Evolutionary conservation across 1,140 invertebrate species (phyloP).

Genomic region (Temnothorax curvispinosus): DNA sequence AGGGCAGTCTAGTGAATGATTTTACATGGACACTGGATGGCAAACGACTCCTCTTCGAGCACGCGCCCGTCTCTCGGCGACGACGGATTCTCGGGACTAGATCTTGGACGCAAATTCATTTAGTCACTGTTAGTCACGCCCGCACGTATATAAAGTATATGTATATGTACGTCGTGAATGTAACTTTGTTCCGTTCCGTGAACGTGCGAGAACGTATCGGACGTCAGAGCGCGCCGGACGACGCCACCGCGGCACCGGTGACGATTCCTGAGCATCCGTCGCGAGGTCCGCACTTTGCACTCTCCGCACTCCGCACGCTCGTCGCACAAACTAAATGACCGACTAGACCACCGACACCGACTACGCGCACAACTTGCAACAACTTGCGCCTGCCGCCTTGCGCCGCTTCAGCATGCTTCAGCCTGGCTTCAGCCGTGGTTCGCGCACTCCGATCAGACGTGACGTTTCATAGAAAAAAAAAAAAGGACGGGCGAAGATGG

Average conservation of each 20-base stretch:
- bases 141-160: not conserved
- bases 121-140: slow-evolving; percentile 34
- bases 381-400: no score
- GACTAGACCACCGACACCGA: no score
- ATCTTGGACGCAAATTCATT: slow-evolving; percentile 78
- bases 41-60: slow-evolving; percentile 62
- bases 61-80: slow-evolving; percentile 58
- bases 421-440: not conserved
- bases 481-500: slow-evolving; percentile 18
- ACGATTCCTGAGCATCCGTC: not conserved
- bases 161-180: no score
- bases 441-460: not conserved
- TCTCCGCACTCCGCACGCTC: not conserved
- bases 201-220: no score
- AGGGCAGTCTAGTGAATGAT: slow-evolving; percentile 70
- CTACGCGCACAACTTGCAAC: not conserved
- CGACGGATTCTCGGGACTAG: slow-evolving; percentile 37
- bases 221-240: not conserved
- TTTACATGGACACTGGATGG: slow-evolving; percentile 76
- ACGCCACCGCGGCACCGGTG: slow-evolving; percentile 32
- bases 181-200: slow-evolving; percentile 16
- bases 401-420: not conserved
- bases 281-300: no score
- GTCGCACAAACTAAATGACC: not conserved
- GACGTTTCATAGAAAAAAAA: not conserved